A percentile compares a stretch with the other conserved stretches of the same genome.
These are phyloP conservation scores for Malacosoma neustria DNA, from an alignment of 2,888 invertebrate species.

Conservation along the genomic window DNA sequence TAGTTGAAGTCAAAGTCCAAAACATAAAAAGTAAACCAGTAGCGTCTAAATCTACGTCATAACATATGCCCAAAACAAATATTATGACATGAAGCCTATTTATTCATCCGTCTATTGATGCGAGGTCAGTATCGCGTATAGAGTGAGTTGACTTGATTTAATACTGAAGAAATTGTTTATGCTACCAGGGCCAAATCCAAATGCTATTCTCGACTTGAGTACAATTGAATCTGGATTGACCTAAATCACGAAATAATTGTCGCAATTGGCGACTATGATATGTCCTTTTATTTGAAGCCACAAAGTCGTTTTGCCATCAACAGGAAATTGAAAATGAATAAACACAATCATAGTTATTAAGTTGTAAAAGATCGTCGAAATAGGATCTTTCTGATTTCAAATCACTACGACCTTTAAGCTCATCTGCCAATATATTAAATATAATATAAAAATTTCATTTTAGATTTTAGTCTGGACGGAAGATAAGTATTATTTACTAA, in stretches of 20 bases:
- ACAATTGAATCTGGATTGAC: conserved; percentile 35
- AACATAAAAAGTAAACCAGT: background rate
- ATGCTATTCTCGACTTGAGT: conserved; percentile 25
- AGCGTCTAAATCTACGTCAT: conserved; percentile 7
- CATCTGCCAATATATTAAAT: no score
- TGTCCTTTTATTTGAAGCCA: conserved; percentile 6
- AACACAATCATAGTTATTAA: no score
- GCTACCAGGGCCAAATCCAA: conserved; percentile 22
- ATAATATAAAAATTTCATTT: no score
- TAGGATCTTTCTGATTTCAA: no score
- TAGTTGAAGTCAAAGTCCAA: background rate
- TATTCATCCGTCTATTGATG: conserved; percentile 32
- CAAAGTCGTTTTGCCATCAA: no score
- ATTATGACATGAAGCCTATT: conserved; percentile 32
- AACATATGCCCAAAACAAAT: conserved; percentile 17
- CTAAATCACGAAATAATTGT: conserved; percentile 49
- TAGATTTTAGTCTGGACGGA: no score
- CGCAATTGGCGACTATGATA: conserved; percentile 35
- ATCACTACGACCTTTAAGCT: no score
- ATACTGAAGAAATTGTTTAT: conserved; percentile 40
- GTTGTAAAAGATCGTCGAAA: no score
- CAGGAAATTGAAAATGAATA: no score
- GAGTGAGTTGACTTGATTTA: conserved; percentile 31
- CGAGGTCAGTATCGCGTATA: conserved; percentile 38
- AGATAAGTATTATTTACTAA: no score